A percentile compares a stretch with the other conserved stretches of the same genome.
These are phyloP conservation scores for Saguinus midas DNA, from an alignment of 2,113 vertebrate genomes.

Conservation along the genomic window DNA sequence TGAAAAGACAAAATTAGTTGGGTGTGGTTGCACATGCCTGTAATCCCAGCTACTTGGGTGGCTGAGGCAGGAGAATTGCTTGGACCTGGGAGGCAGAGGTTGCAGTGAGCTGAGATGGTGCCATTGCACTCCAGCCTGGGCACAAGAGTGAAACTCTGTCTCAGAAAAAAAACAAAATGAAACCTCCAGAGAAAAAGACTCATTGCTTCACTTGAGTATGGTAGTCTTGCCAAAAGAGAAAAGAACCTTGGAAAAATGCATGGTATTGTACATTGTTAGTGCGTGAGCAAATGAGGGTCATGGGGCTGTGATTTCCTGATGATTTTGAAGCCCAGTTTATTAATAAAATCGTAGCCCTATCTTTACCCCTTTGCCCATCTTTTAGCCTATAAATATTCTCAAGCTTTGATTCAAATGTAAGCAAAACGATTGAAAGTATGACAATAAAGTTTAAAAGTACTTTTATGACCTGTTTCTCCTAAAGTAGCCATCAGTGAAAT, in stretches of 20 bases:
- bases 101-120: too few relatives aligned
- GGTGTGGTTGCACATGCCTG: too few relatives aligned
- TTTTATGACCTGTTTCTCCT: constrained; percentile 45
- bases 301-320: constrained; percentile 6
- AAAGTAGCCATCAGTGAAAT: constrained; percentile 22
- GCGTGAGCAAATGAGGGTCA: constrained; percentile 46
- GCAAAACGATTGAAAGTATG: neutral
- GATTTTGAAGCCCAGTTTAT: neutral
- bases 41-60: too few relatives aligned
- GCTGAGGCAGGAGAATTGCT: too few relatives aligned
- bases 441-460: neutral
- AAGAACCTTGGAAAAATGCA: constrained; percentile 41
- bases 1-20: too few relatives aligned
- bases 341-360: neutral
- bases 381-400: neutral
- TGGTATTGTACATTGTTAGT: constrained; percentile 33
- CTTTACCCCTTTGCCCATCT: neutral
- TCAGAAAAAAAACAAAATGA: too few relatives aligned
- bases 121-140: too few relatives aligned
- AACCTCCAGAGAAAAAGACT: constrained; percentile 48
- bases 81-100: too few relatives aligned
- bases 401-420: constrained; percentile 8
- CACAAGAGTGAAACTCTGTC: too few relatives aligned
- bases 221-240: constrained; percentile 38
- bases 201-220: constrained; percentile 24